phyloP scores from a whole-genome alignment of 2,113 vertebrate species.

The Bucco capensis region DNA sequence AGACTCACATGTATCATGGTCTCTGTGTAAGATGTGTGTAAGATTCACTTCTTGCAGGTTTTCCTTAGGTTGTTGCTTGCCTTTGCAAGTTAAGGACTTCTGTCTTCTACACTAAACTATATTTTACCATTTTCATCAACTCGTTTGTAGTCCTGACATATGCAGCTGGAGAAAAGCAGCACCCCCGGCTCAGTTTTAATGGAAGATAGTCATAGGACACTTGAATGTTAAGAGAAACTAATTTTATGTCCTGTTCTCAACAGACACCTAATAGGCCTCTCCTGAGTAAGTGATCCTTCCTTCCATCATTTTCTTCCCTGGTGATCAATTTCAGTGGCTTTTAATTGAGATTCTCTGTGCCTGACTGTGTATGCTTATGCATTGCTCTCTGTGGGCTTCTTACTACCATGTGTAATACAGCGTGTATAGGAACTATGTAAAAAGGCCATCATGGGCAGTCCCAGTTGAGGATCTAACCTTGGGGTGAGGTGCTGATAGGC shows the following conservation, averaged over 20 bases:
- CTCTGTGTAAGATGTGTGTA: not conserved
- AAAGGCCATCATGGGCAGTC: not conserved
- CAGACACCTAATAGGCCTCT: too few relatives aligned
- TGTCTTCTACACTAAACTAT: not conserved
- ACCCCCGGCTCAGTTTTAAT: not conserved
- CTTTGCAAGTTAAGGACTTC: not conserved
- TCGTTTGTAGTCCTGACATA: not conserved
- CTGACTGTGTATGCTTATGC: not conserved
- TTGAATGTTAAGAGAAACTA: too few relatives aligned
- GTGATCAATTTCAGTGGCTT: not conserved
- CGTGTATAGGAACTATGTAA: not conserved
- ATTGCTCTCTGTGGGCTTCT: not conserved
- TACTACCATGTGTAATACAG: not conserved
- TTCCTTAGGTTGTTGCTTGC: not conserved
- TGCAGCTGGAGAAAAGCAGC: not conserved
- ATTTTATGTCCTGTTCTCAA: too few relatives aligned
- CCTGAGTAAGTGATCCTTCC: too few relatives aligned
- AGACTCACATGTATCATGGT: fast-evolving
- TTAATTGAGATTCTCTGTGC: not conserved
- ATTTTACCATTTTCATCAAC: not conserved
- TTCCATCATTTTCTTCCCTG: too few relatives aligned
- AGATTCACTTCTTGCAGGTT: not conserved
- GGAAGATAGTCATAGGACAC: not conserved
- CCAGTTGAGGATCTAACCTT: too few relatives aligned
- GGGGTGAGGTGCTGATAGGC: too few relatives aligned